A percentile compares a stretch with the other conserved stretches of the same genome.
phyloP scores from a whole-genome alignment of 2,113 vertebrate genomes.

The crab-eating macaque (Macaca fascicularis) region T2T-MFA8v1.1 NC_088388.1:130538501-130539000 shows the following conservation, averaged over 20 bases:
- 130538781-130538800: neutral
- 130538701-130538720: neutral
- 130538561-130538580: neutral
- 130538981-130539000: neutral
- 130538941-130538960: neutral
- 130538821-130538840: neutral
- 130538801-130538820: neutral
- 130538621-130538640: constrained; percentile 61
- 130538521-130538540: neutral
- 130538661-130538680: constrained; percentile 45
- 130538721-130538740: neutral
- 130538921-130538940: neutral
- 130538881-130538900: neutral
- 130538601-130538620: constrained; percentile 65
- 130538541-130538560: neutral
- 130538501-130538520: too few species aligned
- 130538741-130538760: neutral
- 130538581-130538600: constrained; percentile 57
- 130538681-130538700: neutral
- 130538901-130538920: neutral
- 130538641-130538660: constrained; percentile 46
- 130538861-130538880: neutral
- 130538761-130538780: neutral
- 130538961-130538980: neutral
- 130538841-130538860: neutral